Conservation (phyloP, 2,888 invertebrate species). For the Drosophila setosimentum region DNA sequence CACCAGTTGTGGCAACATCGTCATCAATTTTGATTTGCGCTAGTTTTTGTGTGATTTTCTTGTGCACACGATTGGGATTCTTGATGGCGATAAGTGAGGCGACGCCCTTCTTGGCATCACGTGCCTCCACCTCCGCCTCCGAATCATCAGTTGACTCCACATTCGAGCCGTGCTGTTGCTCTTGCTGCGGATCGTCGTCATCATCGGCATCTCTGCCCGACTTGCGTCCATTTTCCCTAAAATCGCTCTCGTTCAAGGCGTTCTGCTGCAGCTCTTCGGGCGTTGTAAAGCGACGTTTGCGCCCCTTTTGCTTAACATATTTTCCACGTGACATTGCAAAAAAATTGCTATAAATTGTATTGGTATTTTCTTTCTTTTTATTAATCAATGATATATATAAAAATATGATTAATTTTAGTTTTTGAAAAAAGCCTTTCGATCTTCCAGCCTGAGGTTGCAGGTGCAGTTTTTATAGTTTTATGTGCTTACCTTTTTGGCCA, state of each 20-base stretch:
- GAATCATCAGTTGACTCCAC: not conserved
- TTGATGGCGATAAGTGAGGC: slow-evolving; percentile 95
- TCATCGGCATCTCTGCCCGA: slow-evolving; percentile 21
- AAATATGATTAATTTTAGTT: not conserved
- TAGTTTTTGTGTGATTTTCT: slow-evolving; percentile 91
- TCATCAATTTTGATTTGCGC: slow-evolving; percentile 64
- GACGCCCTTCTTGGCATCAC: slow-evolving; percentile 92
- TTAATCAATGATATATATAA: too few species aligned
- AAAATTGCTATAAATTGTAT: not conserved
- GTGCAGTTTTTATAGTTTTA: not conserved
- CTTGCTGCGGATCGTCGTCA: slow-evolving; percentile 35
- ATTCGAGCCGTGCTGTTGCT: not conserved
- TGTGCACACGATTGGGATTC: slow-evolving; percentile 96
- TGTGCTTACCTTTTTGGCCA: not conserved
- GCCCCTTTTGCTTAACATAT: slow-evolving; percentile 95
- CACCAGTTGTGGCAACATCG: slow-evolving; percentile 40
- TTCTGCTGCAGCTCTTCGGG: slow-evolving; percentile 96
- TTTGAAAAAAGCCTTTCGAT: not conserved
- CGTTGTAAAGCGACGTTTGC: slow-evolving; percentile 96
- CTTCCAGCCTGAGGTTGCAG: not conserved
- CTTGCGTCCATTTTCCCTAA: slow-evolving; percentile 30
- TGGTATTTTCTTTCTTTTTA: too few species aligned
- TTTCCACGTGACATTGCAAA: slow-evolving; percentile 88
- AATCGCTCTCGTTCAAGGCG: slow-evolving; percentile 85
- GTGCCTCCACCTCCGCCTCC: slow-evolving; percentile 87